Evolutionary conservation across 2,113 vertebrate genomes (phyloP).

Genomic region (Thamnaconus septentrionalis): DNA sequence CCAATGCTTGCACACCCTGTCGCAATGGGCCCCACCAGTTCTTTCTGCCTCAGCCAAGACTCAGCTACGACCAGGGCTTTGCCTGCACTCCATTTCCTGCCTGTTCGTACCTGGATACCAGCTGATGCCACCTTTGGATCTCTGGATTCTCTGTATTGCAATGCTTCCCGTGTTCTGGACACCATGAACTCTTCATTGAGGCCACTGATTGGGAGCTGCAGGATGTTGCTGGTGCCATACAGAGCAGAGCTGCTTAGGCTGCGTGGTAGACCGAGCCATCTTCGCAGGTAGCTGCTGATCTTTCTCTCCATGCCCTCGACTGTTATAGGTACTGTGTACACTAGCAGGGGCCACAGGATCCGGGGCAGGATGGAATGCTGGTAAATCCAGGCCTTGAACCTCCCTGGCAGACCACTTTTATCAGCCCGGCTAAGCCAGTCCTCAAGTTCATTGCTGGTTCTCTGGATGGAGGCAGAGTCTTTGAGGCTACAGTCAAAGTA

Average conservation of each 20-base stretch:
- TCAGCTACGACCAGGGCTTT: no score
- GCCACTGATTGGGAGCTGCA: constrained; percentile 1
- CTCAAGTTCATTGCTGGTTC: not conserved
- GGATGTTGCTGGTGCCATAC: not conserved
- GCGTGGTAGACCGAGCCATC: no score
- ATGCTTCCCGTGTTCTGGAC: not conserved
- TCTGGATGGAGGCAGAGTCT: not conserved
- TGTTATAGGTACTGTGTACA: not conserved
- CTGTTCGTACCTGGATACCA: not conserved
- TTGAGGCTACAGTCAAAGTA: no score
- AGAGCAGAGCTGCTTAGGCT: not conserved
- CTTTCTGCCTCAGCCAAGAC: not conserved
- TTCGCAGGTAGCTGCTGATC: no score
- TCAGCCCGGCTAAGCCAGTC: not conserved
- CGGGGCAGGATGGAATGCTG: no score
- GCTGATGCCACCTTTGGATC: not conserved
- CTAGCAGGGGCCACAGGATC: not conserved
- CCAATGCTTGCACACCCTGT: not conserved
- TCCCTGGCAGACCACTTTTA: no score
- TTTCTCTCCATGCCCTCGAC: no score
- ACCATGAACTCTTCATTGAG: not conserved
- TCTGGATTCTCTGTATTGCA: not conserved
- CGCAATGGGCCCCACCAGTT: not conserved
- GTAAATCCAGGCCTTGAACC: no score
- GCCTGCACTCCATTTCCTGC: not conserved